phyloP scores from a whole-genome alignment of 1,140 invertebrate species.

The Bombus difficillimus region DNA sequence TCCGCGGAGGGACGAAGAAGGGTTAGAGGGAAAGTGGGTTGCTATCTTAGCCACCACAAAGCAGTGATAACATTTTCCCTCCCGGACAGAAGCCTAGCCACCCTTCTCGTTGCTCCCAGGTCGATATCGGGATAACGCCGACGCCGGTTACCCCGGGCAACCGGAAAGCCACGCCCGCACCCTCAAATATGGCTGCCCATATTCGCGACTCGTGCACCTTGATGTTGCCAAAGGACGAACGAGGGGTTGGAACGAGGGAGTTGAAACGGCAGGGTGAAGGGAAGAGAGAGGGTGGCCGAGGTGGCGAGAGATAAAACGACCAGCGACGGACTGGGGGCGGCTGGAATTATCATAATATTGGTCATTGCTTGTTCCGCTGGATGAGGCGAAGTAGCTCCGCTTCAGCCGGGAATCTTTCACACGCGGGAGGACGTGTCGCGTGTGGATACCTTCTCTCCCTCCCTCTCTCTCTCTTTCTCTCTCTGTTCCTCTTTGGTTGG shows the following conservation, averaged over 20 bases:
- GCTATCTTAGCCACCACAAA: conserved; percentile 83
- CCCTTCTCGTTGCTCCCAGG: conserved; percentile 77
- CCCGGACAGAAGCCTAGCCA: conserved; percentile 82
- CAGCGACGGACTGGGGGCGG: conserved; percentile 46
- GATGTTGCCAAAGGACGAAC: conserved; percentile 31
- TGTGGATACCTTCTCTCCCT: not conserved
- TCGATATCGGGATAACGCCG: conserved; percentile 81
- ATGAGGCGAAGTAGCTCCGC: conserved; percentile 51
- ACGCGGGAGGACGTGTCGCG: conserved; percentile 12
- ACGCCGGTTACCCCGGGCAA: conserved; percentile 76
- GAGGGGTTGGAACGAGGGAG: not conserved
- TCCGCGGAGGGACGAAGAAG: conserved; percentile 63
- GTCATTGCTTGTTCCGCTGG: conserved; percentile 73
- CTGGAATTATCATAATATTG: conserved; percentile 82
- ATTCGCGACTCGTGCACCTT: conserved; percentile 60
- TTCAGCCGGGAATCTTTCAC: conserved; percentile 44
- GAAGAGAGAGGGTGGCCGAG: not conserved
- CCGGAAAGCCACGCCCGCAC: conserved; percentile 80
- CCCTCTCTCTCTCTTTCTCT: not conserved
- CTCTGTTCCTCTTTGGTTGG: not conserved
- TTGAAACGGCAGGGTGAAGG: not conserved
- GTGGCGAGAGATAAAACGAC: conserved; percentile 61
- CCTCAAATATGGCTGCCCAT: conserved; percentile 77
- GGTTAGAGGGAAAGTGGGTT: conserved; percentile 71
- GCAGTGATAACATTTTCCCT: conserved; percentile 84